Evolutionary conservation across 2,888 invertebrate species (phyloP), one percentile per base, ranked within the genome.

Genomic region (Rotaria socialis): DNA sequence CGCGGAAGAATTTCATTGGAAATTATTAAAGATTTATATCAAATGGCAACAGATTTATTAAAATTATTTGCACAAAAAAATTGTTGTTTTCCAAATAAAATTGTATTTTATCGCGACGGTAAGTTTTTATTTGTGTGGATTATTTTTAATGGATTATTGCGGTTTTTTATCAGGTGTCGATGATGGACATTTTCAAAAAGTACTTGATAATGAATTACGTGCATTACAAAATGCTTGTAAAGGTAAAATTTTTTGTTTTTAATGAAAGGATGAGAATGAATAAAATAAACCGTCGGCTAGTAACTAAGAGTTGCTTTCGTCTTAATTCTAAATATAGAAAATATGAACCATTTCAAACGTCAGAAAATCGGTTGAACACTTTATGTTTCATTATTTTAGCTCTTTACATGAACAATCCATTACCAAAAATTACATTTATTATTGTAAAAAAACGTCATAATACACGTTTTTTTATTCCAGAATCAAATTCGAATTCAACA

Each of bases 21-120:
- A 80, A 80, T 80, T n/a, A 80, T 80, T 14, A 80, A 47, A 47
- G 80, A 80, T 47, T 80, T 80, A 47, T 80, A 47, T 47, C 43
- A 80, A 47, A 80, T 80, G 80, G 22, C 80, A 80, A 80, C 80
- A n/a, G 80, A 80, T 80, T 80, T 80, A 47, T 80, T 80, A n/a
- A 80, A 80, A 80, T 47, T 80, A 80, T 80, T 80, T 47, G 80
- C 80, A 47, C 47, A 43, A 80, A 47, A 43, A 47, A 80, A 80
- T 80, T 47, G 80, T 11, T 80, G 80, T 47, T 80, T 80, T 47
- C 80, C 80, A 11, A 80, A 80, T 80, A 80, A 80, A 47, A 80
- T 80, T 80, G 80, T 80, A 19, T 80, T 80, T 19, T 80, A 80
- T 80, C 80, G 80, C 3, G 80, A 80, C 47, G 80, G 80, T 47